Percentiles rank a stretch among this genome's conserved stretches.
Conservation (phyloP, 1,140 invertebrate species). For the Aphidius gifuensis region DNA sequence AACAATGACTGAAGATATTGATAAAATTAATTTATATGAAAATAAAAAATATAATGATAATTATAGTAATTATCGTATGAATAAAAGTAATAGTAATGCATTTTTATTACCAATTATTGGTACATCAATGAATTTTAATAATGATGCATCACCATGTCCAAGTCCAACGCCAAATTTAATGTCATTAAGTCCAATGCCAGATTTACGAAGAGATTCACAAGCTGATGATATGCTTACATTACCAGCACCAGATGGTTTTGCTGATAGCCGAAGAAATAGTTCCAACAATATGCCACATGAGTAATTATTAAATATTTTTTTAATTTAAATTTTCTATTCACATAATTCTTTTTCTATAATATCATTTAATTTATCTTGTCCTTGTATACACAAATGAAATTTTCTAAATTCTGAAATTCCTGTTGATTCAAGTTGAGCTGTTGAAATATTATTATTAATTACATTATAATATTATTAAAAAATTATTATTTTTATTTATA, state of each 20-base stretch:
- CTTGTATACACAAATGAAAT: too few relatives aligned
- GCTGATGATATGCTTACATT: constrained; percentile 60
- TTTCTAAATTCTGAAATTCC: too few relatives aligned
- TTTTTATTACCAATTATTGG: constrained; percentile 47
- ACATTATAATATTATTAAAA: too few relatives aligned
- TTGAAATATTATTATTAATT: too few relatives aligned
- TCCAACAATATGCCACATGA: constrained; percentile 61
- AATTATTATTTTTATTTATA: too few relatives aligned
- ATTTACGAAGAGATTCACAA: constrained; percentile 64
- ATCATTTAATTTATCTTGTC: too few relatives aligned
- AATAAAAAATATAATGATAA: constrained; percentile 24
- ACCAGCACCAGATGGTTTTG: constrained; percentile 73
- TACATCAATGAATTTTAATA: constrained; percentile 41
- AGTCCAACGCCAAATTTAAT: constrained; percentile 61
- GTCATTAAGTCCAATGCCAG: constrained; percentile 67
- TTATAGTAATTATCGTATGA: constrained; percentile 24
- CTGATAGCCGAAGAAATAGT: constrained; percentile 67
- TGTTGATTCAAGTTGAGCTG: too few relatives aligned
- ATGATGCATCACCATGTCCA: constrained; percentile 60
- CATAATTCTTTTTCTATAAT: too few relatives aligned
- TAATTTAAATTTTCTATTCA: not conserved
- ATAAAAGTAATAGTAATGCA: constrained; percentile 31
- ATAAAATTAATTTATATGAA: constrained; percentile 23
- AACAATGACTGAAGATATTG: constrained; percentile 29
- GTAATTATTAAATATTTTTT: constrained; percentile 31